Percentiles rank a stretch among this genome's conserved stretches.
phyloP scores from a whole-genome alignment of 2,888 invertebrate species.

The Aspidiotus rigidus region DNA sequence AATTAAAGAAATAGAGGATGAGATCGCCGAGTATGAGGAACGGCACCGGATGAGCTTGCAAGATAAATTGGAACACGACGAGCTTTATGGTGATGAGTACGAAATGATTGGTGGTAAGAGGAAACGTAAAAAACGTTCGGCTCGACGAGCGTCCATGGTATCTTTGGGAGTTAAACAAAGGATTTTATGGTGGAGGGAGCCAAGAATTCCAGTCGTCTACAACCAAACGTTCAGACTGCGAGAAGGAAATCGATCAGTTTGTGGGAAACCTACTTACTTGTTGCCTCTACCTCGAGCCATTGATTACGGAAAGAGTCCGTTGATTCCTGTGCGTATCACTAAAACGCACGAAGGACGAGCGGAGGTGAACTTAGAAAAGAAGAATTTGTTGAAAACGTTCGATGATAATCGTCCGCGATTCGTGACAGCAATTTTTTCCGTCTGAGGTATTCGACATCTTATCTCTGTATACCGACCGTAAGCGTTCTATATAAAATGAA shows the following conservation, averaged over 20 bases:
- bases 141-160: constrained; percentile 25
- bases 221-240: constrained; percentile 13
- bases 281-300: background rate
- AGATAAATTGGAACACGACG: constrained; percentile 12
- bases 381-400: constrained; percentile 7
- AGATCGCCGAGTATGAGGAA: constrained; percentile 10
- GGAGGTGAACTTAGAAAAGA: constrained; percentile 16
- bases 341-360: constrained; percentile 11
- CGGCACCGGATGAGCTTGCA: constrained; percentile 6
- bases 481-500: too few relatives aligned
- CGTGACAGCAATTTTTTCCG: background rate
- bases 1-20: constrained; percentile 9
- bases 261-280: background rate
- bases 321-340: constrained; percentile 2
- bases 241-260: constrained; percentile 8
- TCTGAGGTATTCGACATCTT: too few relatives aligned
- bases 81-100: constrained; percentile 16
- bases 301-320: constrained; percentile 6
- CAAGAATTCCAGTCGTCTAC: background rate
- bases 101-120: constrained; percentile 16
- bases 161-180: constrained; percentile 23
- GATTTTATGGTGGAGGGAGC: constrained; percentile 16
- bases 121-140: constrained; percentile 26
- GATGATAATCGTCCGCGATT: constrained; percentile 14
- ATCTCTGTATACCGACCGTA: too few relatives aligned